These are phyloP conservation scores for Tetranychus cinnabarinus DNA, from an alignment of 1,140 invertebrate genomes.

Conservation along the genomic window DNA sequence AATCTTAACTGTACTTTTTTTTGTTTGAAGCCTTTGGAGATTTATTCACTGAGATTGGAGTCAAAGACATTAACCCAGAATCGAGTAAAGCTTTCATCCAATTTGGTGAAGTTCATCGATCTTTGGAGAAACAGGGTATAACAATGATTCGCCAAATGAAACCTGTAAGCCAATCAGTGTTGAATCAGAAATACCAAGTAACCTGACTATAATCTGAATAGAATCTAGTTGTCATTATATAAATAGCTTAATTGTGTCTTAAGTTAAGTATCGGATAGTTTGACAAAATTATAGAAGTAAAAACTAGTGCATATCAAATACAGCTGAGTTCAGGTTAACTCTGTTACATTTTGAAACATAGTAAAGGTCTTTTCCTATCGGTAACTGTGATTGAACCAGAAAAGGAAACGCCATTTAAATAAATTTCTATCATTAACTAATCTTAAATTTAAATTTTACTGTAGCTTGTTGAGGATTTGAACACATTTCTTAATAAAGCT, in stretches of 20 bases:
- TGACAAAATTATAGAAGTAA: too few relatives aligned
- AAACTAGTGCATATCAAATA: too few relatives aligned
- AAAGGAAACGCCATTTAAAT: too few relatives aligned
- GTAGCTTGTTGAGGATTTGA: conserved; percentile 42
- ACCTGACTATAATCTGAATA: too few relatives aligned
- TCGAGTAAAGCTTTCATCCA: conserved; percentile 83
- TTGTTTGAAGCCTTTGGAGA: conserved; percentile 49
- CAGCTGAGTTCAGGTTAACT: too few relatives aligned
- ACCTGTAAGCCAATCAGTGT: conserved; percentile 32
- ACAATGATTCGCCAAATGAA: conserved; percentile 71
- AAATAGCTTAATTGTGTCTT: too few relatives aligned
- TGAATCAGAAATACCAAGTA: conserved; percentile 26
- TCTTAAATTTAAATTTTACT: background rate
- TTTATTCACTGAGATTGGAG: conserved; percentile 75
- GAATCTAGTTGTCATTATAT: too few relatives aligned
- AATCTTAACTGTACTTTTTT: too few relatives aligned
- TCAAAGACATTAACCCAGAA: conserved; percentile 73
- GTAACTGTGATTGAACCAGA: too few relatives aligned
- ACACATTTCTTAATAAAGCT: conserved; percentile 85
- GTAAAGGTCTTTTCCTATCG: too few relatives aligned
- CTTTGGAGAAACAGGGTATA: conserved; percentile 73
- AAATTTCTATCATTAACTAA: background rate
- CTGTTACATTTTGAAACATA: too few relatives aligned
- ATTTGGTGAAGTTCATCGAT: conserved; percentile 80
- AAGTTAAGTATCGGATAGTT: too few relatives aligned